A percentile compares a stretch with the other conserved stretches of the same genome.
Conservation (phyloP, 2,888 invertebrate species). For the Rhorus exstirpatorius region DNA sequence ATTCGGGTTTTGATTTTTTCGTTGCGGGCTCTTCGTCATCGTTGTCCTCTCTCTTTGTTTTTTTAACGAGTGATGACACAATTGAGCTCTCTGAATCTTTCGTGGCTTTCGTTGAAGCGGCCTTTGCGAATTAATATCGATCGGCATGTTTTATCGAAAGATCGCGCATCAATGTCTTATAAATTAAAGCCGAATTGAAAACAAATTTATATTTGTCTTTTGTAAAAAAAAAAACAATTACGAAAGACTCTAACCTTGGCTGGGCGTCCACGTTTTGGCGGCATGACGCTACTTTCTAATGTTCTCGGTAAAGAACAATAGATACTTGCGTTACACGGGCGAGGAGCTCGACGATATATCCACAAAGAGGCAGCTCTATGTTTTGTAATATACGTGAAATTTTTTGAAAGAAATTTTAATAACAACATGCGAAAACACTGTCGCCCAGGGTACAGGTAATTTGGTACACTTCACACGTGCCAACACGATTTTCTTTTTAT, state of each 20-base stretch:
- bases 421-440: constrained; percentile 27
- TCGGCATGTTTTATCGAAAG: constrained; percentile 1
- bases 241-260: constrained; percentile 76
- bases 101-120: constrained; percentile 28
- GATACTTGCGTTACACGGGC: constrained; percentile 1
- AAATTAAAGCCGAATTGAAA: not conserved
- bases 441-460: not conserved
- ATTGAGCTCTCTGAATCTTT: constrained; percentile 44
- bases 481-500: not conserved
- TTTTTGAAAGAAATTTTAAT: constrained; percentile 35
- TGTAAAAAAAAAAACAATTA: not conserved
- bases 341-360: not conserved
- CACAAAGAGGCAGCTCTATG: not conserved
- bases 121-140: constrained; percentile 25
- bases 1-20: constrained; percentile 84
- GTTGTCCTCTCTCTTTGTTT: constrained; percentile 66
- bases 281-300: constrained; percentile 71
- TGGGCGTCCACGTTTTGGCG: constrained; percentile 77
- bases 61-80: constrained; percentile 60
- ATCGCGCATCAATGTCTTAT: not conserved
- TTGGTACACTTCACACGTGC: constrained; percentile 9
- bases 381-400: constrained; percentile 34
- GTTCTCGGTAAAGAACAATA: constrained; percentile 9
- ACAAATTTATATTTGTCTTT: not conserved
- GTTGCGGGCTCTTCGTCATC: constrained; percentile 83